Evolutionary conservation across 2,797 vertebrate species (phyloP).

Genomic region (Malacoctenus gilli): DNA sequence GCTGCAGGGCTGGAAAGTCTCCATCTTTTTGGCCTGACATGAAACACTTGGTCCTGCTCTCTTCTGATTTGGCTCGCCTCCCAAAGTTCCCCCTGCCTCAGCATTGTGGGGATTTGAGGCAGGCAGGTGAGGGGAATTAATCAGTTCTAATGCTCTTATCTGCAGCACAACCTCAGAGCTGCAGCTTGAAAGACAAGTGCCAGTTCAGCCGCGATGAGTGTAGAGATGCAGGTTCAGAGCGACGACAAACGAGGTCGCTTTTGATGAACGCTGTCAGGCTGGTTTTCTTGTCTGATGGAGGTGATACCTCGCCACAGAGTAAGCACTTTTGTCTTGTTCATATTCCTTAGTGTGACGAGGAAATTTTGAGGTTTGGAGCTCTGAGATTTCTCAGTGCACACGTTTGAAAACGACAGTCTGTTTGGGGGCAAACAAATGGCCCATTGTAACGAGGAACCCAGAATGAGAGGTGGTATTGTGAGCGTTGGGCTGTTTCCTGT

Average conservation of each 20-base stretch:
- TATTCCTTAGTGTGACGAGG: constrained; percentile 8
- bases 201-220: constrained; percentile 44
- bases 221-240: constrained; percentile 26
- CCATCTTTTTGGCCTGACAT: constrained; percentile 1
- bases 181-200: constrained; percentile 51
- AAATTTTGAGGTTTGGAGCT: no score
- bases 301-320: constrained; percentile 56
- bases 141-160: constrained; percentile 78
- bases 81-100: constrained; percentile 59
- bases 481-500: constrained; percentile 10
- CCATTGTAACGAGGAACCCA: constrained; percentile 45
- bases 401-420: no score
- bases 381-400: no score
- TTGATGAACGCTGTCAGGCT: constrained; percentile 18
- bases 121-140: constrained; percentile 69
- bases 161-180: no score
- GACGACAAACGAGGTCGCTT: constrained; percentile 38
- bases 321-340: constrained; percentile 41
- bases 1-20: no score
- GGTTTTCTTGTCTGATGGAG: constrained; percentile 59
- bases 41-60: constrained; percentile 27
- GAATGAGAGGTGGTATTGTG: constrained; percentile 55
- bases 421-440: constrained; percentile 39
- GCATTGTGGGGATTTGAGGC: constrained; percentile 71
- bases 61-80: constrained; percentile 48